A percentile compares a stretch with the other conserved stretches of the same genome.
Evolutionary conservation across 2,113 vertebrate species (phyloP).

Genomic region (Labeo rohita): DNA sequence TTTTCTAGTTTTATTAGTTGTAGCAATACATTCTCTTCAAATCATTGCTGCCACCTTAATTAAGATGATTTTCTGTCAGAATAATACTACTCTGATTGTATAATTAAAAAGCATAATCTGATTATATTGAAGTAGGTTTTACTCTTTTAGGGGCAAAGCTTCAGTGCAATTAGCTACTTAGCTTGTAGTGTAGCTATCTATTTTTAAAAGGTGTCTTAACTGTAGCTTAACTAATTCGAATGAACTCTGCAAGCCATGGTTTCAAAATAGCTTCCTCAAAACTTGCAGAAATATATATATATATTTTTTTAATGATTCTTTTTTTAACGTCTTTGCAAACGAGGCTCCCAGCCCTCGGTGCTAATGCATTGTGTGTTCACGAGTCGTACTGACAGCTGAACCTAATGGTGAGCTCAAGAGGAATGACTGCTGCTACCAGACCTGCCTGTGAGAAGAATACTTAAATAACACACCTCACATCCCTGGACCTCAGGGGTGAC

Average conservation of each 20-base stretch:
- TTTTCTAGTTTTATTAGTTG: not conserved
- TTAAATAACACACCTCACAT: slow-evolving; percentile 32
- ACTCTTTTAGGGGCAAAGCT: not conserved
- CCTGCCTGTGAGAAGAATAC: slow-evolving; percentile 4
- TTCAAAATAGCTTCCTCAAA: not conserved
- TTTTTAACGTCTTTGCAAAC: not conserved
- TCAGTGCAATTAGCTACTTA: not conserved
- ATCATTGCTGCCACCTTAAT: not conserved
- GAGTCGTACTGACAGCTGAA: slow-evolving; percentile 6
- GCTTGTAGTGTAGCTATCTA: not conserved
- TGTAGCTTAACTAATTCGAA: not conserved
- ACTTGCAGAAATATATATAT: not conserved
- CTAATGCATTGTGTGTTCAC: slow-evolving; percentile 16
- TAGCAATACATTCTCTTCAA: not conserved
- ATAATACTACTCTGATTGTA: not conserved
- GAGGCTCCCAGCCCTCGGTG: not conserved
- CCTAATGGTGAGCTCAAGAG: slow-evolving; percentile 11
- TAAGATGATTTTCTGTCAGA: not conserved
- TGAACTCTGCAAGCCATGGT: too few species aligned
- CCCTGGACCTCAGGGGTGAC: slow-evolving; percentile 16
- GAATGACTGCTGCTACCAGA: not conserved
- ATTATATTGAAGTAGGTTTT: not conserved
- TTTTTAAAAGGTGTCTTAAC: slow-evolving; percentile 6
- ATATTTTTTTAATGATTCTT: not conserved
- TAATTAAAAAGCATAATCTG: not conserved